Base-by-base conservation (phyloP, 2,113 vertebrate genomes). In the Gulo gulo region DNA sequence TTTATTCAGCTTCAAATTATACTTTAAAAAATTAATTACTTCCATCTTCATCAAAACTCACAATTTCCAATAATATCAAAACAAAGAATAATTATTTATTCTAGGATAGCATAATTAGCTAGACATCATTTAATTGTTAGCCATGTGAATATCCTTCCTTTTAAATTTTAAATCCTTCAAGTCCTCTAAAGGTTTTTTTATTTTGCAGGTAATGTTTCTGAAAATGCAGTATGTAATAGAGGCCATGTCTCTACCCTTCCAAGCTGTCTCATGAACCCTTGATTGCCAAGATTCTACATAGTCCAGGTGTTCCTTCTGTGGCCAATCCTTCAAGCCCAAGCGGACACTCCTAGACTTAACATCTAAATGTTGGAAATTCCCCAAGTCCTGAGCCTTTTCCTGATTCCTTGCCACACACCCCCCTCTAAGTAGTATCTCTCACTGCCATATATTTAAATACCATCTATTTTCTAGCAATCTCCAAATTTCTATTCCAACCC, bases 21-120 rank as follows among this genome's bases (percentile, higher is more conserved):
- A 97, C 14, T 88, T 95, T n/a, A 45, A 91, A 94, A 97, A 87
- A 12, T 82, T 52, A 90, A 84, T 78, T 93, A 88, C 55, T 93
- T 92, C 78, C 7, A n/a, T 61, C 6, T 59, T 88, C 31, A 88
- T 36, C 4, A 92, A 93, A 96, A 96, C 45, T 89, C 52, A 82
- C 93, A 93, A 47, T 86, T 69, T 71, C 63, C 26, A 97, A 45
- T 76, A 93, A 81, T 45, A 91, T n/a, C 4, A 79, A 90, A 95
- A 73, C 9, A 95, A 97, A 85, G 31, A 73, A 73, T 34, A 85
- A 95, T 42, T 65, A 47, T 36, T 42, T 73, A 47, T 12, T 83
- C 12, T 59, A 73, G 36, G 9, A 24, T 31, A 59, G 61, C 52
- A 4, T 80, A 92, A 82, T 79, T 59, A 94, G 45, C 10, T 92